These are phyloP conservation scores for Dendroctonus valens DNA, from an alignment of 1,140 invertebrate species.

Conservation along the genomic window DNA sequence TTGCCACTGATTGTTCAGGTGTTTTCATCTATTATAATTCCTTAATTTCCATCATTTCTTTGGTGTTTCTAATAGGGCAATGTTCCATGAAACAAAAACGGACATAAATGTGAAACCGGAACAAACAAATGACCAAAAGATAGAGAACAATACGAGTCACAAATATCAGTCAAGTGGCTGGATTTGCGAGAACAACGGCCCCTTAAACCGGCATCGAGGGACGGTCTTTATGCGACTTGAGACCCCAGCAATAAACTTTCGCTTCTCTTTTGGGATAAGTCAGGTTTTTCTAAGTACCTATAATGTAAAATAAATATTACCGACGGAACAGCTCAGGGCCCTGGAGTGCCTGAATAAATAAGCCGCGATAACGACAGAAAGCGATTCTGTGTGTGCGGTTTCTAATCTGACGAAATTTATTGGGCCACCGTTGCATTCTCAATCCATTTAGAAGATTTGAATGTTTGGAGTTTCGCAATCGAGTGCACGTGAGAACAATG, in stretches of 20 bases:
- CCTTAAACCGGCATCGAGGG: slow-evolving; percentile 12
- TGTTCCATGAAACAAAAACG: no score
- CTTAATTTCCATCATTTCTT: no score
- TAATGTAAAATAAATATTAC: slow-evolving; percentile 29
- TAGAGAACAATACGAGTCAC: background rate
- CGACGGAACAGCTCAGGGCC: slow-evolving; percentile 8
- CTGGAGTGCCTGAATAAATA: slow-evolving; percentile 25
- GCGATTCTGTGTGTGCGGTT: slow-evolving; percentile 17
- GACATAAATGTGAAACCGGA: no score
- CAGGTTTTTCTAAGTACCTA: slow-evolving; percentile 29
- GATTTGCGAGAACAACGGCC: slow-evolving; percentile 15
- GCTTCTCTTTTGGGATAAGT: slow-evolving; percentile 20
- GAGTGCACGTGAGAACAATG: no score
- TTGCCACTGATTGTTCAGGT: no score
- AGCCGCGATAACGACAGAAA: slow-evolving; percentile 16
- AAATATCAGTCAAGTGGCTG: slow-evolving; percentile 20
- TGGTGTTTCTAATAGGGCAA: no score
- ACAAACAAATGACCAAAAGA: no score
- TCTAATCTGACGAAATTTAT: slow-evolving; percentile 26
- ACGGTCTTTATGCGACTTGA: slow-evolving; percentile 18
- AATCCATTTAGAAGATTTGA: background rate
- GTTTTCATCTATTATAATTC: no score
- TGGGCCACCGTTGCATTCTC: slow-evolving; percentile 8
- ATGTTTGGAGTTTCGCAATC: no score
- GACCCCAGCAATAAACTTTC: slow-evolving; percentile 7